Evolutionary conservation across 2,113 vertebrate genomes (phyloP).

Genomic region (Cromileptes altivelis): DNA sequence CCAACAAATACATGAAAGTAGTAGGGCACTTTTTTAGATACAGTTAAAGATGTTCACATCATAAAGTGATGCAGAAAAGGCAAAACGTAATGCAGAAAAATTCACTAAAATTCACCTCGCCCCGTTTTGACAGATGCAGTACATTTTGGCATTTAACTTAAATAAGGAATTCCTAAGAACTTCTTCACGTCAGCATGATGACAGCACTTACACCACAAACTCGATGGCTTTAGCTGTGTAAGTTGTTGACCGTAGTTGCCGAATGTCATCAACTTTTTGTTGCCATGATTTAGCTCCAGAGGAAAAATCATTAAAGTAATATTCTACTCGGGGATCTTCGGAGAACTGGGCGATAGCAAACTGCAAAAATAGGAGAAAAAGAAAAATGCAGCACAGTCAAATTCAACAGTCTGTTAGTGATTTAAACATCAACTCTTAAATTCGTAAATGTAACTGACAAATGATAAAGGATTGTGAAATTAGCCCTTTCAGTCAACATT

Average conservation of each 20-base stretch:
- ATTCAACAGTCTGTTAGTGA: background rate
- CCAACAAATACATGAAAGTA: too few relatives aligned
- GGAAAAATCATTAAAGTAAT: constrained; percentile 48
- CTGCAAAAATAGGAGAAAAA: constrained; percentile 62
- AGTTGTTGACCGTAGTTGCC: accelerated
- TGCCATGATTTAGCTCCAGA: background rate
- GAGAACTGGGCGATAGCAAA: constrained; percentile 81
- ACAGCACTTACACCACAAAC: constrained; percentile 74
- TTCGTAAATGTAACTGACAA: background rate
- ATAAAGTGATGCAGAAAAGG: too few relatives aligned
- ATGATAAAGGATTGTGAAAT: background rate
- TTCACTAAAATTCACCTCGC: too few relatives aligned
- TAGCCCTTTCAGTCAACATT: background rate
- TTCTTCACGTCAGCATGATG: background rate
- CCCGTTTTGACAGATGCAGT: background rate
- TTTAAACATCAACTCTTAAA: background rate
- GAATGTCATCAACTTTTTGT: accelerated
- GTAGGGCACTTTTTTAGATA: too few relatives aligned
- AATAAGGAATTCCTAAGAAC: background rate
- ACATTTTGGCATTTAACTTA: background rate
- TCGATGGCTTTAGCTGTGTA: constrained; percentile 61
- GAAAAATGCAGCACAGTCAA: background rate
- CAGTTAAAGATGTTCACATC: too few relatives aligned
- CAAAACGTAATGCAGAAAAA: too few relatives aligned
- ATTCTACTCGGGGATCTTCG: accelerated